Conservation (phyloP, 2,888 invertebrate genomes). For the Bhutanitis thaidina region DNA sequence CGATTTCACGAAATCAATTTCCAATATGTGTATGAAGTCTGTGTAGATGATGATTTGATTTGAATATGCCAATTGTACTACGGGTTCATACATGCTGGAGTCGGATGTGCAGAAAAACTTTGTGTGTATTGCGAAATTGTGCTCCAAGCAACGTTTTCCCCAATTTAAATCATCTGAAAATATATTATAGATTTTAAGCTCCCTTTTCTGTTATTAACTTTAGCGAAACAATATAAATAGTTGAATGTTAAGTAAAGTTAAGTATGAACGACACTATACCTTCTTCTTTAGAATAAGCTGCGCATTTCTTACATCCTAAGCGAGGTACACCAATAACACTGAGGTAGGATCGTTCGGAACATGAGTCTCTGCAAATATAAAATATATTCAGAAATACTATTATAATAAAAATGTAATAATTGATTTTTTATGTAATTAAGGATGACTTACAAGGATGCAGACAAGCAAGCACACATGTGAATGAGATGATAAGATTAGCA, state of each 20-base stretch:
- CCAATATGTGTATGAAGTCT: conserved; percentile 90
- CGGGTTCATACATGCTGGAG: conserved; percentile 87
- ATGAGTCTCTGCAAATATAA: conserved; percentile 55
- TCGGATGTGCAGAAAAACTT: conserved; percentile 94
- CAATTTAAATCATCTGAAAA: conserved; percentile 76
- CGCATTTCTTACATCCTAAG: conserved; percentile 82
- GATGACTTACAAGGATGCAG: no score
- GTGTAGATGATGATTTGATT: conserved; percentile 91
- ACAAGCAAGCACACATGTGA: no score
- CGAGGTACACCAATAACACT: conserved; percentile 80
- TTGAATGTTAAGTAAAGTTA: no score
- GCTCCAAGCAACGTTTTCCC: conserved; percentile 88
- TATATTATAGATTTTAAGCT: not conserved
- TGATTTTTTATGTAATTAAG: no score
- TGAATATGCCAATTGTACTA: conserved; percentile 84
- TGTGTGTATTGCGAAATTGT: conserved; percentile 95
- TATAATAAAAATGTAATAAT: no score
- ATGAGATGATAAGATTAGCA: no score
- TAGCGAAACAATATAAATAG: no score
- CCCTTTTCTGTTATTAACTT: no score
- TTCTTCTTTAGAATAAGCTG: conserved; percentile 71
- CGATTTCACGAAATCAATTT: conserved; percentile 77
- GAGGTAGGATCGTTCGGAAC: conserved; percentile 73
- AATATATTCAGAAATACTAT: no score
- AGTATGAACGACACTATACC: no score